Conservation (phyloP, 2,888 invertebrate genomes). For the Tuberolachnus salignus region DNA sequence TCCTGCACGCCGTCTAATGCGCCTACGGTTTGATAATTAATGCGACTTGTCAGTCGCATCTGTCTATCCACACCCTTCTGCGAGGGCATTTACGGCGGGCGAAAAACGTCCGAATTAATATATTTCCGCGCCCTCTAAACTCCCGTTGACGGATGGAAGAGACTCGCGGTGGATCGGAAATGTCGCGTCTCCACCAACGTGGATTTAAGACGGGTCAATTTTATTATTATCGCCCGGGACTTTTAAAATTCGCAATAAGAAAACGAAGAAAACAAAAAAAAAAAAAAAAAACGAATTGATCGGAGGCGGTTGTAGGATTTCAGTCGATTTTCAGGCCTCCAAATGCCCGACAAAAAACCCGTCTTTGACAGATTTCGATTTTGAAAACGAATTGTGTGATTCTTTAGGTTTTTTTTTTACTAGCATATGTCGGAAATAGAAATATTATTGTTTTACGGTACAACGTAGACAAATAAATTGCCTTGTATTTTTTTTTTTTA, state of each 20-base stretch:
- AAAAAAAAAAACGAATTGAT: no score
- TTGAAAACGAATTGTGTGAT: no score
- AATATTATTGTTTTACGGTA: no score
- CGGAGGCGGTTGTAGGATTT: no score
- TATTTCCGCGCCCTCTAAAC: conserved; percentile 47
- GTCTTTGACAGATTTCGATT: no score
- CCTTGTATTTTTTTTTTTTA: no score
- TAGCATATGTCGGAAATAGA: no score
- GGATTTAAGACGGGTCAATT: conserved; percentile 47
- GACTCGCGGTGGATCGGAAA: conserved; percentile 26
- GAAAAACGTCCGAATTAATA: conserved; percentile 52
- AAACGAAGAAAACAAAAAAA: neutral
- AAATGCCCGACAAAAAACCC: no score
- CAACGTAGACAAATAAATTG: no score
- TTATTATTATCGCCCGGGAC: conserved; percentile 2
- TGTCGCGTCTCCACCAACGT: conserved; percentile 18
- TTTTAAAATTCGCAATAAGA: conserved; percentile 3
- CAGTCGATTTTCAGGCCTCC: no score
- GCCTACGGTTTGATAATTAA: conserved; percentile 50
- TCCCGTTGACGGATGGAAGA: conserved; percentile 40
- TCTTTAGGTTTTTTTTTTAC: no score
- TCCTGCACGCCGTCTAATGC: conserved; percentile 14
- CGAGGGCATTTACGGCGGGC: conserved; percentile 4
- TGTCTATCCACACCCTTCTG: conserved; percentile 15
- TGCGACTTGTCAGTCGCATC: conserved; percentile 55